These are phyloP conservation scores for Argopecten irradians DNA, from an alignment of 1,140 invertebrate genomes.

Conservation along the genomic window DNA sequence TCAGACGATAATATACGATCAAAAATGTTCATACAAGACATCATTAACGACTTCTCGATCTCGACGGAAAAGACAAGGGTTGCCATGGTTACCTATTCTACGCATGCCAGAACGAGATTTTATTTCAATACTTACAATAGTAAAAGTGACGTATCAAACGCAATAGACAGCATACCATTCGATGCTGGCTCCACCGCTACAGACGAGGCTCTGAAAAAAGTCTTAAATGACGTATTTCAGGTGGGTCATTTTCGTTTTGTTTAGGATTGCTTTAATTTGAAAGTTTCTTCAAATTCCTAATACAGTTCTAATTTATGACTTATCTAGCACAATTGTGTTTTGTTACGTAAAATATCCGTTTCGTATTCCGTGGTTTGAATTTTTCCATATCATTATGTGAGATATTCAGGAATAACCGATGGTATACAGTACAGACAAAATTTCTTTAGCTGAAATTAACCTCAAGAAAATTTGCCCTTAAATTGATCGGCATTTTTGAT, in stretches of 20 bases:
- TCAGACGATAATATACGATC: constrained; percentile 45
- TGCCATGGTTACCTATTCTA: constrained; percentile 37
- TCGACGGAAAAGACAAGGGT: constrained; percentile 31
- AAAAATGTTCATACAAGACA: constrained; percentile 49
- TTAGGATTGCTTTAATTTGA: too few species aligned
- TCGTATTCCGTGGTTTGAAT: too few species aligned
- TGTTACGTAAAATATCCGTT: too few species aligned
- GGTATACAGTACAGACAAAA: too few species aligned
- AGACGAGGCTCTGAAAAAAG: constrained; percentile 47
- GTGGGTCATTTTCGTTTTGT: neutral
- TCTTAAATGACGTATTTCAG: constrained; percentile 46
- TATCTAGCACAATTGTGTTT: too few species aligned
- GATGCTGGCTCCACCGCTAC: constrained; percentile 55
- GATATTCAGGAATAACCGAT: too few species aligned
- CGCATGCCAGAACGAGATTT: constrained; percentile 28
- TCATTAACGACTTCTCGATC: constrained; percentile 47
- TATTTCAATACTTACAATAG: constrained; percentile 36
- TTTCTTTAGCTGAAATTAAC: too few species aligned
- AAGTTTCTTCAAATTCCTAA: too few species aligned
- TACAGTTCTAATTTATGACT: too few species aligned
- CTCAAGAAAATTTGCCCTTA: too few species aligned
- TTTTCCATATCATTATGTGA: too few species aligned
- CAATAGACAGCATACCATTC: constrained; percentile 43
- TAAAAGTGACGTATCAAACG: constrained; percentile 37
- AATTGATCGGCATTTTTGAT: too few species aligned